A percentile compares a stretch with the other conserved stretches of the same genome.
Evolutionary conservation across 2,113 vertebrate species (phyloP).

Genomic region (Dromiciops gliroides): DNA sequence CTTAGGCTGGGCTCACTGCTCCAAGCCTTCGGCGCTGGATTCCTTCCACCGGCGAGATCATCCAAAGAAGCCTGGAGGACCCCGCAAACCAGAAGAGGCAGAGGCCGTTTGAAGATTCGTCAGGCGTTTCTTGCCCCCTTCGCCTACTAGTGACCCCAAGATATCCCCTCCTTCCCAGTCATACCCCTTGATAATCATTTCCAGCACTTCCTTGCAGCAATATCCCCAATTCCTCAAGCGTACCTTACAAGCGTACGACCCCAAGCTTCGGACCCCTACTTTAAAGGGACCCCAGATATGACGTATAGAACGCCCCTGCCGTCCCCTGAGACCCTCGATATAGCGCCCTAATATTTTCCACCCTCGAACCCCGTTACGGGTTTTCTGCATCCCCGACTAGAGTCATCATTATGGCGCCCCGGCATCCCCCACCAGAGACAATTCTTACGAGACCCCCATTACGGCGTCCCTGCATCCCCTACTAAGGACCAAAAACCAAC

Average conservation of each 20-base stretch:
- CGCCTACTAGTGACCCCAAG: neutral
- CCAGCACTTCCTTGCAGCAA: neutral
- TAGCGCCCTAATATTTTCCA: too few relatives aligned
- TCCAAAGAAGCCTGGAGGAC: neutral
- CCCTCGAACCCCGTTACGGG: too few relatives aligned
- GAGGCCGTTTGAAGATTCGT: neutral
- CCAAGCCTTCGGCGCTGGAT: constrained; percentile 2
- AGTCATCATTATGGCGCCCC: too few relatives aligned
- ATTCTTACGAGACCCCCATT: neutral
- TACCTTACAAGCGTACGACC: too few relatives aligned
- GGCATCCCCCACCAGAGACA: too few relatives aligned
- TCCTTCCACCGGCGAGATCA: neutral
- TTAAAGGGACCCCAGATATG: neutral
- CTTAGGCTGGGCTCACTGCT: neutral
- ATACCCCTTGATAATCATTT: neutral
- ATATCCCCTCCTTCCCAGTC: neutral
- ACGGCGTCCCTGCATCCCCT: neutral
- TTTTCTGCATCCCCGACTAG: too few relatives aligned
- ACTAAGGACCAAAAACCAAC: neutral
- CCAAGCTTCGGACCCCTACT: neutral
- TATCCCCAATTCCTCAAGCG: too few relatives aligned
- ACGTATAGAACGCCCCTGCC: neutral
- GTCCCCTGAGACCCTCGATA: too few relatives aligned
- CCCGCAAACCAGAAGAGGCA: neutral
- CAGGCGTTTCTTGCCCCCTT: neutral